Evolutionary conservation across 1,140 invertebrate species (phyloP).

Genomic region (Pachypsylla venusta): DNA sequence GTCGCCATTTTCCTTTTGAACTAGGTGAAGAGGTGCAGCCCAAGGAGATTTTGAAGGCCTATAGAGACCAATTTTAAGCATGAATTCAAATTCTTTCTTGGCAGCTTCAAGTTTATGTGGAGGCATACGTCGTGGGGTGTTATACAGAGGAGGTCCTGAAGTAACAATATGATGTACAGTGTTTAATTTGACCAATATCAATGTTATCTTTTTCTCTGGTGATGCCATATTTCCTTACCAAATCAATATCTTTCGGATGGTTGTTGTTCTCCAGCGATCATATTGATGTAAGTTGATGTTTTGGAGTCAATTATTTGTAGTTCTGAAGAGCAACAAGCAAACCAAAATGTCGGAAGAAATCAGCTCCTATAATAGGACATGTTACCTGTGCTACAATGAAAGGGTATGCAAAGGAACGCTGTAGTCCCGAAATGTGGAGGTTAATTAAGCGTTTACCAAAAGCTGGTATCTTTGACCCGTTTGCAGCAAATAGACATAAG

Average conservation of each 20-base stretch:
- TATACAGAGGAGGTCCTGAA: constrained; percentile 1
- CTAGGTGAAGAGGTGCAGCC: constrained; percentile 33
- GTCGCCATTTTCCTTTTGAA: constrained; percentile 28
- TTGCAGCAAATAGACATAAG: neutral
- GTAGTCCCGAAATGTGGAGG: neutral
- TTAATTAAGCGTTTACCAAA: neutral
- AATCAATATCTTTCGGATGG: neutral
- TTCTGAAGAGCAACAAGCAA: neutral
- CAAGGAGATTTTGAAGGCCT: constrained; percentile 31
- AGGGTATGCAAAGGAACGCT: neutral
- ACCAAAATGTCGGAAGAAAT: neutral
- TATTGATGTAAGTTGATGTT: neutral
- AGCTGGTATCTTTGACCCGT: neutral
- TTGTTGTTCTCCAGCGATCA: neutral
- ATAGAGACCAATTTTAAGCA: constrained; percentile 25
- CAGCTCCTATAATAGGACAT: too few species aligned
- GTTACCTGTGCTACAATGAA: neutral
- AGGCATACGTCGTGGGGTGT: neutral
- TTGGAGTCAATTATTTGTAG: neutral
- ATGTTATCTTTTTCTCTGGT: neutral
- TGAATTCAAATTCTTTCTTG: constrained; percentile 5
- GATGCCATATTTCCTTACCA: neutral
- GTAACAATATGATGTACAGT: neutral
- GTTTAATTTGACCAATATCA: neutral
- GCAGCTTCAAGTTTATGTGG: neutral